Evolutionary conservation across 1,140 invertebrate genomes (phyloP).

Genomic region (Aphaenogaster rudis): DNA sequence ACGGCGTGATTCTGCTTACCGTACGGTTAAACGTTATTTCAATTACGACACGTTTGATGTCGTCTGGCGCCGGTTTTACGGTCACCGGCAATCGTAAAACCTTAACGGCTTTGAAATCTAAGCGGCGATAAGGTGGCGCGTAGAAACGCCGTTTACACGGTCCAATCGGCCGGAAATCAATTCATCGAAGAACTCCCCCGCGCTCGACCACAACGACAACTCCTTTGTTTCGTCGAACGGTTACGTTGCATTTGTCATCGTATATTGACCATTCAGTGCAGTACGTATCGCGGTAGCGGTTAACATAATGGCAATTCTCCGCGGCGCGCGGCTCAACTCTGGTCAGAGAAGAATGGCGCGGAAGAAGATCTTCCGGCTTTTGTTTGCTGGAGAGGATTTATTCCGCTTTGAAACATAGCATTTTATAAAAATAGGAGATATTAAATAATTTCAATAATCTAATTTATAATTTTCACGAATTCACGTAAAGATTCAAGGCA

Average conservation of each 20-base stretch:
- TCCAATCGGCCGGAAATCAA: constrained; percentile 72
- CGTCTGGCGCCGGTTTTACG: constrained; percentile 72
- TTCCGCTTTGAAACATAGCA: background rate
- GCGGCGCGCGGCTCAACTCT: background rate
- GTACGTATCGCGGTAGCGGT: background rate
- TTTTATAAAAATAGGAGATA: background rate
- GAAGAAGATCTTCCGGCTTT: background rate
- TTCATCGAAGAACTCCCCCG: constrained; percentile 59
- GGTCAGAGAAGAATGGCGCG: background rate
- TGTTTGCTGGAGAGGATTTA: background rate
- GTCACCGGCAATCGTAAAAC: constrained; percentile 61
- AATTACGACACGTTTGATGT: constrained; percentile 74
- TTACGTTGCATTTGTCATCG: constrained; percentile 49
- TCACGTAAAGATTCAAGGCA: background rate
- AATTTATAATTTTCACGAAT: background rate
- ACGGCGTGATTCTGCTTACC: constrained; percentile 60
- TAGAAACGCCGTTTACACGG: constrained; percentile 64
- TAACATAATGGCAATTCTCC: constrained; percentile 7
- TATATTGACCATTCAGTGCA: constrained; percentile 36
- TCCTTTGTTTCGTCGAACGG: constrained; percentile 47
- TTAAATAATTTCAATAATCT: background rate
- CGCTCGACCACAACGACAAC: background rate
- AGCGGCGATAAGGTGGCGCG: constrained; percentile 68
- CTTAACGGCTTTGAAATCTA: constrained; percentile 75
- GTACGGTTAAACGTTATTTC: constrained; percentile 69